A percentile compares a stretch with the other conserved stretches of the same genome.
These are phyloP conservation scores for Macquaria australasica DNA, from an alignment of 2,113 vertebrate genomes.

Conservation along the genomic window DNA sequence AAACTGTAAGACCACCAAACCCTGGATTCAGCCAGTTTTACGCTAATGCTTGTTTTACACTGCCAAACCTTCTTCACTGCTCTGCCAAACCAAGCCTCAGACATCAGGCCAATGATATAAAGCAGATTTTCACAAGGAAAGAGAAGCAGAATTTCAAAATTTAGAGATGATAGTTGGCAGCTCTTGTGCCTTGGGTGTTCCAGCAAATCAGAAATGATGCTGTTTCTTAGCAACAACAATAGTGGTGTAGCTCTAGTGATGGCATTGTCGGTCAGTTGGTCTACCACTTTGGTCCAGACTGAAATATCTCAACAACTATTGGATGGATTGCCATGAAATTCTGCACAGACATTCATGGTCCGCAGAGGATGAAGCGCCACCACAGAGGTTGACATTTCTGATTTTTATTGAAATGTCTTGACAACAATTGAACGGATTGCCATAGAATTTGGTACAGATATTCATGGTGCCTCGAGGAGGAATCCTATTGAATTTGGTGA, in stretches of 20 bases:
- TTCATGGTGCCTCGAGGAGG: background rate
- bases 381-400: too few species aligned
- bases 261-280: background rate
- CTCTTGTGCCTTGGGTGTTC: background rate
- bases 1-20: slow-evolving; percentile 6
- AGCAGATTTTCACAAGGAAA: background rate
- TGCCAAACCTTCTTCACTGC: background rate
- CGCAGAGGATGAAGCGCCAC: background rate
- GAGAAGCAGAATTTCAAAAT: background rate
- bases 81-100: slow-evolving; percentile 29
- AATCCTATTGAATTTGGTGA: background rate
- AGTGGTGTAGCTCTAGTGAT: background rate
- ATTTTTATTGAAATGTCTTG: too few species aligned
- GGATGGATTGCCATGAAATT: background rate
- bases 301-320: too few species aligned
- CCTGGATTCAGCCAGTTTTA: background rate
- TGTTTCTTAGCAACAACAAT: background rate
- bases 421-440: too few species aligned
- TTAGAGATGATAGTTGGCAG: background rate
- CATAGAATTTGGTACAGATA: background rate
- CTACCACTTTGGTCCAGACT: background rate
- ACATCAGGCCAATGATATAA: background rate
- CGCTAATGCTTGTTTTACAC: background rate
- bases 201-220: background rate
- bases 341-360: background rate